Percentiles rank a stretch among this genome's conserved stretches.
Conservation (phyloP, 1,140 invertebrate genomes). For the Drosophila arizonae region DNA sequence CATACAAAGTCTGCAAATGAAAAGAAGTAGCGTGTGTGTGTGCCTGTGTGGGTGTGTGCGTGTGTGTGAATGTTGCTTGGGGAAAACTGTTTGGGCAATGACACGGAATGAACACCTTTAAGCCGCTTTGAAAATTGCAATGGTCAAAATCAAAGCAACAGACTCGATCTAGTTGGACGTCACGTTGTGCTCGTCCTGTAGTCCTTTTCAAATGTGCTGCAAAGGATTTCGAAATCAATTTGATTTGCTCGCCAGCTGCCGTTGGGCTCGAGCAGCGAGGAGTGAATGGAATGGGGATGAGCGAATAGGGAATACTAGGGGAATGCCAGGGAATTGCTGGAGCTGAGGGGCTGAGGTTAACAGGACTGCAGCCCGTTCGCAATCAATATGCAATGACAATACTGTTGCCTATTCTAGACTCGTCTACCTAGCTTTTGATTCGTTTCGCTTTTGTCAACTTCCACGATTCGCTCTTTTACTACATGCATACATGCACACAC, state of each 20-base stretch:
- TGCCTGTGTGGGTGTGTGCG: not conserved
- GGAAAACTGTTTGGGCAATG: conserved; percentile 48
- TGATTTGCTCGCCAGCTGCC: conserved; percentile 54
- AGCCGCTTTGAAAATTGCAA: conserved; percentile 79
- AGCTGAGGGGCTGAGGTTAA: conserved; percentile 15
- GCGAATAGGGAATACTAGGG: too few species aligned
- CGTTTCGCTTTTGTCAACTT: conserved; percentile 77
- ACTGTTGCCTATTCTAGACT: conserved; percentile 52
- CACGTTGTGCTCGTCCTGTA: conserved; percentile 37
- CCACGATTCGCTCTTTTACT: conserved; percentile 42
- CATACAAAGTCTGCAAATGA: not conserved
- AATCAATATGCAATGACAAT: conserved; percentile 77
- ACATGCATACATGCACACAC: too few species aligned
- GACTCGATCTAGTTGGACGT: conserved; percentile 32
- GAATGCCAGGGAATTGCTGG: not conserved
- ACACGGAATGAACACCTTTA: conserved; percentile 78
- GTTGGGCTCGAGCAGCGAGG: too few species aligned
- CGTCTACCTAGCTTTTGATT: conserved; percentile 69
- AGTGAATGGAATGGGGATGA: not conserved
- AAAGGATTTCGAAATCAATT: conserved; percentile 77
- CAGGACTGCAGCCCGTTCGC: conserved; percentile 39
- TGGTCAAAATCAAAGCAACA: conserved; percentile 65
- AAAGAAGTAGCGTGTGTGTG: not conserved
- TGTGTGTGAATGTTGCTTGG: not conserved
- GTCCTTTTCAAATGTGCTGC: conserved; percentile 37